These are phyloP conservation scores for Chrysogorgia sp. DNA, from an alignment of 92 coral and sea anemone genomes.

Conservation along the genomic window DNA sequence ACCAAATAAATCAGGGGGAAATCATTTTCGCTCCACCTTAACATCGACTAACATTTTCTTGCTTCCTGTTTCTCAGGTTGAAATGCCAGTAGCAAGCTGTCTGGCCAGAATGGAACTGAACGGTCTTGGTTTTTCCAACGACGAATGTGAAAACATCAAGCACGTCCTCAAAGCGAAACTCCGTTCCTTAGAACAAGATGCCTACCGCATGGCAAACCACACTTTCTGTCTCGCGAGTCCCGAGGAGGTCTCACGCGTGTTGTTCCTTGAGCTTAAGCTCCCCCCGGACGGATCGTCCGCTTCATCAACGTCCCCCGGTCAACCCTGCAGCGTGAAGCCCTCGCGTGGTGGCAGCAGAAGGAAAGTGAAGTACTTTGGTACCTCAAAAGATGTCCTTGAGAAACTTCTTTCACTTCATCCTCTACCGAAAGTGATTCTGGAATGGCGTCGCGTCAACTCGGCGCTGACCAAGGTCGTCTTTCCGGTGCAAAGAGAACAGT, in stretches of 20 bases:
- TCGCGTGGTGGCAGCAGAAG: conserved; percentile 57
- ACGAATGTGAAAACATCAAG: conserved; percentile 85
- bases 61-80: conserved; percentile 61
- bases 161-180: conserved; percentile 86
- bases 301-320: conserved; percentile 50
- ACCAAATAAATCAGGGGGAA: too few relatives aligned
- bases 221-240: conserved; percentile 81
- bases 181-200: conserved; percentile 83
- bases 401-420: conserved; percentile 83
- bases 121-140: conserved; percentile 93
- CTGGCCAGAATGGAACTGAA: conserved; percentile 95
- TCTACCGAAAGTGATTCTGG: conserved; percentile 78
- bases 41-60: too few relatives aligned
- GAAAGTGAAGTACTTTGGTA: conserved; percentile 77
- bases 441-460: conserved; percentile 94
- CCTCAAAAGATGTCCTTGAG: conserved; percentile 90
- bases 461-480: conserved; percentile 93
- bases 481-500: conserved; percentile 85
- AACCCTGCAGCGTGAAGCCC: conserved; percentile 6
- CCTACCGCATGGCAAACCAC: conserved; percentile 85
- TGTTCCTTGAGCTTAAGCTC: conserved; percentile 86
- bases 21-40: too few relatives aligned
- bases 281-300: conserved; percentile 85
- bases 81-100: conserved; percentile 83
- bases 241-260: conserved; percentile 60